Percentiles rank a stretch among this genome's conserved stretches.
Conservation (phyloP, 2,113 vertebrate genomes). For the Oryzias javanicus region DNA sequence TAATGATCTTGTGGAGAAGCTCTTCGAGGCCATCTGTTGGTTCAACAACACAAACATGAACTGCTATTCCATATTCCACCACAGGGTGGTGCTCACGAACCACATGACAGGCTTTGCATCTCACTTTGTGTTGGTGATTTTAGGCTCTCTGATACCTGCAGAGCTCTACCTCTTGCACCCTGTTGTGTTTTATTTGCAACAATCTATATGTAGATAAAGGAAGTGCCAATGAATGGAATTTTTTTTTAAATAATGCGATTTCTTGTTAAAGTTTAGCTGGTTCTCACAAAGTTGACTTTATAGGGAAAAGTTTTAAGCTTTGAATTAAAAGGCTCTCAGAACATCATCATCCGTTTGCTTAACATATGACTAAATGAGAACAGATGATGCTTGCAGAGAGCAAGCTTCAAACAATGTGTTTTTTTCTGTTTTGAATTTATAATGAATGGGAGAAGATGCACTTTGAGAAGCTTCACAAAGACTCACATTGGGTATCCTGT, state of each 20-base stretch:
- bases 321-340: too few species aligned
- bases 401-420: not conserved
- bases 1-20: not conserved
- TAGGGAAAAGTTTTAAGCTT: not conserved
- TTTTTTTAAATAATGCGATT: too few species aligned
- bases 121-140: not conserved
- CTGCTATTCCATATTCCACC: slow-evolving; percentile 27
- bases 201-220: slow-evolving; percentile 2
- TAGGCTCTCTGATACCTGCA: too few species aligned
- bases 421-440: not conserved
- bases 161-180: slow-evolving; percentile 2
- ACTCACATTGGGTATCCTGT: slow-evolving; percentile 25
- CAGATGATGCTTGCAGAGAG: not conserved
- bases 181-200: slow-evolving; percentile 1
- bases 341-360: not conserved
- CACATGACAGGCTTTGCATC: not conserved
- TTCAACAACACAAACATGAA: not conserved
- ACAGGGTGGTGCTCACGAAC: slow-evolving; percentile 50
- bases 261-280: too few species aligned
- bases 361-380: slow-evolving; percentile 1
- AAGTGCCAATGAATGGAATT: slow-evolving; percentile 14
- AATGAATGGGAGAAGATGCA: slow-evolving; percentile 34
- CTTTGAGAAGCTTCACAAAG: slow-evolving; percentile 24
- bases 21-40: slow-evolving; percentile 42
- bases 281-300: too few species aligned